A percentile compares a stretch with the other conserved stretches of the same genome.
These are phyloP conservation scores for Cephonodes hylas DNA, from an alignment of 2,888 invertebrate species.

Conservation along the genomic window DNA sequence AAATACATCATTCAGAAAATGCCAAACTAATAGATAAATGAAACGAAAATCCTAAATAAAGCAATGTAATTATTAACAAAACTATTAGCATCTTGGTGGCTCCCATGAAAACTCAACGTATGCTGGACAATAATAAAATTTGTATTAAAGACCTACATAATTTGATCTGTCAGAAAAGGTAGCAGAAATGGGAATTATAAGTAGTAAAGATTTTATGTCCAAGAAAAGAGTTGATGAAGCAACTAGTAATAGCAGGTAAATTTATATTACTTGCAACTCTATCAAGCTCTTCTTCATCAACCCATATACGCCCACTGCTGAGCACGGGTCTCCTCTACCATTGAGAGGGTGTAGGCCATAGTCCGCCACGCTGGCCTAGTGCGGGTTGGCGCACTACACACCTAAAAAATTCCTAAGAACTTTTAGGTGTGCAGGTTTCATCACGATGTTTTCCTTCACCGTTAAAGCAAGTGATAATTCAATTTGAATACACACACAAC, in stretches of 20 bases:
- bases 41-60: not conserved
- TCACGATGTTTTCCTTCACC: too few species aligned
- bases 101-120: not conserved
- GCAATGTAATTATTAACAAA: not conserved
- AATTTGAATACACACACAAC: too few species aligned
- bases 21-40: not conserved
- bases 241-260: constrained; percentile 63
- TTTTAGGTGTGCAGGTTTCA: too few species aligned
- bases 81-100: not conserved
- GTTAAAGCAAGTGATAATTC: too few species aligned
- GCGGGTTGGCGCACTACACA: not conserved
- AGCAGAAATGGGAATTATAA: constrained; percentile 43
- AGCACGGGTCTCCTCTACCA: too few species aligned
- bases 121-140: not conserved
- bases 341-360: too few species aligned
- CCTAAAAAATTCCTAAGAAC: too few species aligned
- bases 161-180: not conserved
- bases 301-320: too few species aligned
- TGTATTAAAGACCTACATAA: not conserved
- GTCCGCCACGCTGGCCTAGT: not conserved
- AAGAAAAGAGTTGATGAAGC: constrained; percentile 51
- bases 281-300: not conserved
- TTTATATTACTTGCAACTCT: too few species aligned
- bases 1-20: not conserved
- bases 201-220: constrained; percentile 42